These are phyloP conservation scores for Perca fluviatilis DNA, from an alignment of 2,113 vertebrate species.

Conservation along the genomic window DNA sequence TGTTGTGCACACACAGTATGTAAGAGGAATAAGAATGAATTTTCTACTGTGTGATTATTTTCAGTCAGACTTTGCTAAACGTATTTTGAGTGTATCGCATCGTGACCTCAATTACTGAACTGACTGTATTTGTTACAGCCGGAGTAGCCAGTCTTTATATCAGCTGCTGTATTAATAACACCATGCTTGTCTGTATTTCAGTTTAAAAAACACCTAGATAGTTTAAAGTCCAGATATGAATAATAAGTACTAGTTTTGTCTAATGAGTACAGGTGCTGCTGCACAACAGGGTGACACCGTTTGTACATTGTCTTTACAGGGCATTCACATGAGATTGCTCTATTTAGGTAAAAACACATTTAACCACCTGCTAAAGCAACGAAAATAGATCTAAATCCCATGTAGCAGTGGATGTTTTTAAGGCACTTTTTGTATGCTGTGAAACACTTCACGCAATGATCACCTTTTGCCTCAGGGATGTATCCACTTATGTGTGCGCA, in stretches of 20 bases:
- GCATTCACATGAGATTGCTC: not conserved
- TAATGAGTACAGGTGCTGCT: not conserved
- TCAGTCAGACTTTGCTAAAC: not conserved
- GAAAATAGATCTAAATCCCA: not conserved
- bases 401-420: slow-evolving; percentile 3
- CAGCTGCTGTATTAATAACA: slow-evolving; percentile 44
- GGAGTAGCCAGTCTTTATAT: slow-evolving; percentile 19
- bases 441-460: slow-evolving; percentile 35
- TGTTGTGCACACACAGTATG: not conserved
- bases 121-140: slow-evolving; percentile 15
- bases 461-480: slow-evolving; percentile 37
- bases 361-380: not conserved
- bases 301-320: not conserved
- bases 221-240: not conserved
- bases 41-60: not conserved
- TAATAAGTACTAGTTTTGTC: not conserved
- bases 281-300: not conserved
- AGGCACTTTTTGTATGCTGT: slow-evolving; percentile 21
- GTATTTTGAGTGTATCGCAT: not conserved
- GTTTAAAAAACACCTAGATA: not conserved
- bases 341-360: not conserved
- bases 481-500: slow-evolving; percentile 43
- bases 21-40: not conserved
- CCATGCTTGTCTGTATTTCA: not conserved
- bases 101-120: not conserved